A percentile compares a stretch with the other conserved stretches of the same genome.
Evolutionary conservation across 2,888 invertebrate genomes (phyloP).

Genomic region (Escarpia spicata): DNA sequence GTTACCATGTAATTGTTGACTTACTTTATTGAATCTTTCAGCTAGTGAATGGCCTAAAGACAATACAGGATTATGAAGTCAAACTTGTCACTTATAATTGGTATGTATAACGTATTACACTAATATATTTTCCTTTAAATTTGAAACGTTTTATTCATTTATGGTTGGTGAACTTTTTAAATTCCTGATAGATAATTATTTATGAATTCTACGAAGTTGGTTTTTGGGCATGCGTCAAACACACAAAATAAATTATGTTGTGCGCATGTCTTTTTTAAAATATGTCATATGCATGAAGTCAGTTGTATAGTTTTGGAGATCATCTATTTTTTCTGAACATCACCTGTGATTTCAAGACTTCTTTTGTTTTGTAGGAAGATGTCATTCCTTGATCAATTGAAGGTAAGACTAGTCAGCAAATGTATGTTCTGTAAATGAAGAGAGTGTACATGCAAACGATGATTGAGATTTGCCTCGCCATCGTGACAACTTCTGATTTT

Average conservation of each 20-base stretch:
- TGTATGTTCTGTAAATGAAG: not conserved
- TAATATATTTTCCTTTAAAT: not conserved
- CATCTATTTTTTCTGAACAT: not conserved
- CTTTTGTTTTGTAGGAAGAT: constrained; percentile 52
- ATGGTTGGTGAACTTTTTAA: too few relatives aligned
- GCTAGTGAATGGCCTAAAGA: constrained; percentile 54
- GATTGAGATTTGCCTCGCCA: too few relatives aligned
- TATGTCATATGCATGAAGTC: not conserved
- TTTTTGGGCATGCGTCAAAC: too few relatives aligned
- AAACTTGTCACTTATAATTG: constrained; percentile 61
- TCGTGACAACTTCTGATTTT: too few relatives aligned
- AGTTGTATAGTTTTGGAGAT: not conserved
- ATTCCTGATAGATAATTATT: too few relatives aligned
- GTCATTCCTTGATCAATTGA: constrained; percentile 66
- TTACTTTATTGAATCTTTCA: not conserved
- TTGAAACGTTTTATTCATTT: too few relatives aligned
- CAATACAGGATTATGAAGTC: constrained; percentile 63
- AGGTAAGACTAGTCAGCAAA: constrained; percentile 54
- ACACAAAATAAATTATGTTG: too few relatives aligned
- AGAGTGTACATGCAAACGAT: too few relatives aligned
- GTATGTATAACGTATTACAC: constrained; percentile 27
- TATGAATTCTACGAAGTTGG: too few relatives aligned
- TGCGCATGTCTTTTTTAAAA: not conserved
- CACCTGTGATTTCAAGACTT: not conserved
- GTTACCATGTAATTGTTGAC: not conserved